Conservation (phyloP, 30 jellyfish, hydroid and myxozoan species). For the Aurelia sp. region DNA sequence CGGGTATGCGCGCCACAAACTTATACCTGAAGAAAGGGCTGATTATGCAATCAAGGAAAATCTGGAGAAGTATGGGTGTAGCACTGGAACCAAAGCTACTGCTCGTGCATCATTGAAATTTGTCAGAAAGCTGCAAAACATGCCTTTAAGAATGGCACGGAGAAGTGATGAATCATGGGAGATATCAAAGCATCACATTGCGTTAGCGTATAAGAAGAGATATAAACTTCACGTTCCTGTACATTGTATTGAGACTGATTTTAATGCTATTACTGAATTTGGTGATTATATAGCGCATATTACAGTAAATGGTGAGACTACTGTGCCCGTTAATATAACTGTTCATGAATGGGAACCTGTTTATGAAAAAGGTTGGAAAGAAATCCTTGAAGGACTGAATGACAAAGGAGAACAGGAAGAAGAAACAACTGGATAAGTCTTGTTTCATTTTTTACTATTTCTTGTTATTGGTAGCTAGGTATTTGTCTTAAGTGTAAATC, state of each 20-base stretch:
- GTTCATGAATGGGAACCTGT: conserved; percentile 73
- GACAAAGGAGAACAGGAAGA: conserved; percentile 9
- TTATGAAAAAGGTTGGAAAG: conserved; percentile 65
- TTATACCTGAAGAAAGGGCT: conserved; percentile 70
- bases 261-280: conserved; percentile 47
- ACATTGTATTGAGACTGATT: conserved; percentile 68
- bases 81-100: conserved; percentile 3
- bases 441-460: too few relatives aligned
- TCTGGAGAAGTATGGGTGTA: conserved; percentile 33
- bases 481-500: too few relatives aligned
- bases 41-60: conserved; percentile 74
- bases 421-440: too few relatives aligned
- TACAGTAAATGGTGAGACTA: conserved; percentile 54
- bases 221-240: conserved; percentile 70
- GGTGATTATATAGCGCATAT: conserved; percentile 59
- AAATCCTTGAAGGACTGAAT: conserved; percentile 17
- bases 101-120: conserved; percentile 66
- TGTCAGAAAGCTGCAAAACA: conserved; percentile 37
- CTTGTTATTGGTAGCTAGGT: too few relatives aligned
- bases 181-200: conserved; percentile 66
- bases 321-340: conserved; percentile 50
- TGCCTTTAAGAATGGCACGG: conserved; percentile 34
- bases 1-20: conserved; percentile 75
- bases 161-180: conserved; percentile 73
- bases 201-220: conserved; percentile 20